Evolutionary conservation across 2,113 vertebrate species (phyloP).

Genomic region (Pelvicachromis taeniatus): DNA sequence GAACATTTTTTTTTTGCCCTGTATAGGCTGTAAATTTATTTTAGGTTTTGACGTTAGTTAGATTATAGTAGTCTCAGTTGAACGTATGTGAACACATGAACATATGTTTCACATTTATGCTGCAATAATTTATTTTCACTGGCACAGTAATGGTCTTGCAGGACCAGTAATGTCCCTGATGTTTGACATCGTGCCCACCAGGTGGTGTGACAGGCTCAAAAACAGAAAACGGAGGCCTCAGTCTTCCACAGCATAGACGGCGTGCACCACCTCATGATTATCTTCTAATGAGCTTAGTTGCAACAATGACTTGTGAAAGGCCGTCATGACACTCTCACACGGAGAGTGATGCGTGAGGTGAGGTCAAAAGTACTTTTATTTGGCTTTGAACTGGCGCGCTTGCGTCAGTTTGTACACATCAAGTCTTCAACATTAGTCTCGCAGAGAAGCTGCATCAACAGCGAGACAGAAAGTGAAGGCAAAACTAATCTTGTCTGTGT

Average conservation of each 20-base stretch:
- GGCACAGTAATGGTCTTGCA: background rate
- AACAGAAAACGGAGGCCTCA: background rate
- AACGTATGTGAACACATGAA: background rate
- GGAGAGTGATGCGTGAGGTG: background rate
- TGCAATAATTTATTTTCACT: background rate
- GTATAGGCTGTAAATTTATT: background rate
- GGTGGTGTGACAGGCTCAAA: conserved; percentile 43
- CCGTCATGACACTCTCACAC: background rate
- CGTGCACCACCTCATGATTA: background rate
- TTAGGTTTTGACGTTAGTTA: background rate
- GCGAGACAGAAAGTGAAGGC: background rate
- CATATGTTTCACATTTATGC: background rate
- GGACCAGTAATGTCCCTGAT: background rate
- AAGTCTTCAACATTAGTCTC: background rate
- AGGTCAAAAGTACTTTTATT: conserved; percentile 7
- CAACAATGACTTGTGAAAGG: conserved; percentile 9
- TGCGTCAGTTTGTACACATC: background rate
- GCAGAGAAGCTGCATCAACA: background rate
- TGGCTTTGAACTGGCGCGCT: background rate
- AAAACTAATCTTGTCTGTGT: background rate
- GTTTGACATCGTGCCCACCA: conserved; percentile 26
- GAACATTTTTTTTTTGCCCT: background rate
- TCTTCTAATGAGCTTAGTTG: background rate
- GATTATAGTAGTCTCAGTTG: background rate
- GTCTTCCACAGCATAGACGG: background rate